Conservation (phyloP, 37 sponge, comb jelly and placozoan genomes). For the Crambe crambe region DNA sequence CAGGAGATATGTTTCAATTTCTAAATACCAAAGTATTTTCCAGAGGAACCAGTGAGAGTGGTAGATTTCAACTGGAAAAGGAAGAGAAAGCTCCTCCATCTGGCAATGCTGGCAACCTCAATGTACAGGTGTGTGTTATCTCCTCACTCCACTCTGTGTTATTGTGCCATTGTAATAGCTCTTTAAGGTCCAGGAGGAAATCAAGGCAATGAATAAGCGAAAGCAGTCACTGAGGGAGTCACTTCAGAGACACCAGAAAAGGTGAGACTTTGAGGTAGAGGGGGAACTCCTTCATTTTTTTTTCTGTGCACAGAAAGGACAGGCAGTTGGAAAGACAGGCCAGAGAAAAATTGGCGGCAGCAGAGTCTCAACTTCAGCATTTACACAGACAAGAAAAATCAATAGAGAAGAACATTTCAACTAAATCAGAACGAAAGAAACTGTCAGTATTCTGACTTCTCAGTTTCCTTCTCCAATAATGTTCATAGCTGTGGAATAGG, state of each 20-base stretch:
- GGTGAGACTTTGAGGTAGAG: background rate
- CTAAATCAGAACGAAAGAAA: constrained; percentile 58
- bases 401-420: constrained; percentile 12
- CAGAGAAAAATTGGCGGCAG: constrained; percentile 27
- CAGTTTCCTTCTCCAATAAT: background rate
- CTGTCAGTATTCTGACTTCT: constrained; percentile 41
- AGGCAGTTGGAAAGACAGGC: constrained; percentile 37
- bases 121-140: constrained; percentile 46
- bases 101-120: constrained; percentile 21
- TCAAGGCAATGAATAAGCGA: constrained; percentile 36
- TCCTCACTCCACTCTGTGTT: too few species aligned
- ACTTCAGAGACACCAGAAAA: constrained; percentile 53
- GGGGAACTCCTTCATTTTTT: too few species aligned
- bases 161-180: too few species aligned
- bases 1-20: constrained; percentile 48
- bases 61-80: background rate
- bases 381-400: constrained; percentile 41
- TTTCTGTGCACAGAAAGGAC: constrained; percentile 54
- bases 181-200: constrained; percentile 65
- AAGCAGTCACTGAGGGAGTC: constrained; percentile 25
- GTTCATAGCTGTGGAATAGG: constrained; percentile 1
- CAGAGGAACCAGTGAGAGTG: background rate
- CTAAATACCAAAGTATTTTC: constrained; percentile 38
- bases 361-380: constrained; percentile 13
- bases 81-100: too few species aligned